phyloP scores from a whole-genome alignment of 2,797 vertebrate genomes.

The Myoxocephalus aenaeus region DNA sequence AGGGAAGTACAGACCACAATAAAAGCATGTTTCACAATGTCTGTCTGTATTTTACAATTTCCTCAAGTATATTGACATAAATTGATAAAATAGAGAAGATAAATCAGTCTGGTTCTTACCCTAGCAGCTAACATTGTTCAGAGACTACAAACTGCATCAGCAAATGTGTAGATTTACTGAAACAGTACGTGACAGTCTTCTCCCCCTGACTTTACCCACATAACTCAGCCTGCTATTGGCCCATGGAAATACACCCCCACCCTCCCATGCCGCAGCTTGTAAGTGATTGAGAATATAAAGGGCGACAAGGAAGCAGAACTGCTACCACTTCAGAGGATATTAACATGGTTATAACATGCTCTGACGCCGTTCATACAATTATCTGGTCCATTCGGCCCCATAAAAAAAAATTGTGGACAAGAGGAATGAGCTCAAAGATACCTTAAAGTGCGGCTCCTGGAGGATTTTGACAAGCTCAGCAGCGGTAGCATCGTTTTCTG shows the following conservation, averaged over 20 bases:
- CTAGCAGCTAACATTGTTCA: constrained; percentile 45
- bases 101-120: constrained; percentile 58
- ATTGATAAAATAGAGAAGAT: constrained; percentile 18
- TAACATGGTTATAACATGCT: constrained; percentile 19
- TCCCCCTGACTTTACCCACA: constrained; percentile 54
- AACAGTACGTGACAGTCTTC: constrained; percentile 47
- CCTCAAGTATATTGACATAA: background rate
- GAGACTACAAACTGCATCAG: constrained; percentile 50
- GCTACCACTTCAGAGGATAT: constrained; percentile 28
- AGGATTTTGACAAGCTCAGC: constrained; percentile 93
- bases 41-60: background rate
- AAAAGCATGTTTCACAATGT: background rate
- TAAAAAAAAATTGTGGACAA: background rate
- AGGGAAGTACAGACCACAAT: constrained; percentile 6
- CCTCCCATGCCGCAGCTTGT: constrained; percentile 33
- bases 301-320: constrained; percentile 29
- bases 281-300: constrained; percentile 34
- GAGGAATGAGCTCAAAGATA: constrained; percentile 56
- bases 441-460: constrained; percentile 97
- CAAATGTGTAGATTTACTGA: constrained; percentile 63
- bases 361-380: constrained; percentile 6
- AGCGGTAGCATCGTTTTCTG: constrained; percentile 86
- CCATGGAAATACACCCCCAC: constrained; percentile 41
- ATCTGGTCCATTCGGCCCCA: background rate
- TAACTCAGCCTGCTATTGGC: constrained; percentile 70